Conservation (phyloP, 2,888 invertebrate species). For the Cephus runcator region DNA sequence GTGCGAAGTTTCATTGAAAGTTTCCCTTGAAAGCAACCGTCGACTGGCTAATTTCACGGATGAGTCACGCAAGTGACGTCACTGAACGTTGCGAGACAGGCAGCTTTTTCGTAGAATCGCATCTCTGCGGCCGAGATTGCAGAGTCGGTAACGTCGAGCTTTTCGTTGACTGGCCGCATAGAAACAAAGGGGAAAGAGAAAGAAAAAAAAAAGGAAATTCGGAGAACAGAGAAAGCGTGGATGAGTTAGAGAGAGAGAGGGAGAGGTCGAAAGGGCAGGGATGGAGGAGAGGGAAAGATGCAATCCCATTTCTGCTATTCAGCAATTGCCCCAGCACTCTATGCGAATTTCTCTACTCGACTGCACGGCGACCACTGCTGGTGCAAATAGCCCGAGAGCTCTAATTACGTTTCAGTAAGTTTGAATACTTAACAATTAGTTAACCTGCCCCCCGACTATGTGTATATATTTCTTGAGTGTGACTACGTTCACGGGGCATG, state of each 20-base stretch:
- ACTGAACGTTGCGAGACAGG: not conserved
- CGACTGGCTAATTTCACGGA: not conserved
- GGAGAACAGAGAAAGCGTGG: not conserved
- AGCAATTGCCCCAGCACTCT: not conserved
- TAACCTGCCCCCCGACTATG: not conserved
- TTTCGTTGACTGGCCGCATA: not conserved
- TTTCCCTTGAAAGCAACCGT: not conserved
- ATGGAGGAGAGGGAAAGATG: not conserved
- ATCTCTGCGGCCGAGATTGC: not conserved
- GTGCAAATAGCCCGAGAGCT: slow-evolving; percentile 38
- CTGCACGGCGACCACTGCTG: slow-evolving; percentile 21
- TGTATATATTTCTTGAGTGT: not conserved
- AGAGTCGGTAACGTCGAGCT: not conserved
- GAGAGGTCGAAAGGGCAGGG: not conserved
- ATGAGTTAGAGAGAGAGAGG: not conserved
- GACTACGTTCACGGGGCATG: not conserved
- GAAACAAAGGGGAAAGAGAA: not conserved
- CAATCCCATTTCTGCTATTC: not conserved
- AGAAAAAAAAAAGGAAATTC: not conserved
- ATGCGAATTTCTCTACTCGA: not conserved
- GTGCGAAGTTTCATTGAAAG: not conserved
- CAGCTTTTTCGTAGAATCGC: not conserved
- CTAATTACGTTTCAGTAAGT: slow-evolving; percentile 46
- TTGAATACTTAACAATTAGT: slow-evolving; percentile 45
- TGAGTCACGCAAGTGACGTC: not conserved